Evolutionary conservation across 2,797 vertebrate species (phyloP).

Genomic region (Molossus molossus): DNA sequence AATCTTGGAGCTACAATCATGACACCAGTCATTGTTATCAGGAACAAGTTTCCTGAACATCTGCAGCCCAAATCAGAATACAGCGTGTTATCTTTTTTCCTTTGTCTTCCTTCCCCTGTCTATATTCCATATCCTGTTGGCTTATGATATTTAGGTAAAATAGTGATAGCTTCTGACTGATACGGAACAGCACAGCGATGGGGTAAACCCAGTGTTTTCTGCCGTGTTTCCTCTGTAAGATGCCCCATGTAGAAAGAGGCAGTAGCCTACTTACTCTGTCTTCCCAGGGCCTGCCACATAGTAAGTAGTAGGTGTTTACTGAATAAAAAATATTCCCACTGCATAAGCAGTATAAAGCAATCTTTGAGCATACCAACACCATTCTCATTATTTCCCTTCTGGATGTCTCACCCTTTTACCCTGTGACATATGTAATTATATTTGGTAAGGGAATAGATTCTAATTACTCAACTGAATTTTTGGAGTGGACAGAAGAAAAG

Average conservation of each 20-base stretch:
- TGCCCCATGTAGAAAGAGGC: not conserved
- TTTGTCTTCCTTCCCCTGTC: constrained; percentile 79
- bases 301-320: not conserved
- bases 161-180: constrained; percentile 78
- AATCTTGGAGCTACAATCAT: constrained; percentile 78
- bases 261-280: not conserved
- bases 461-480: constrained; percentile 50
- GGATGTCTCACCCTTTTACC: not conserved
- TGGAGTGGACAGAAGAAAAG: not conserved
- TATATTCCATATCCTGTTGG: constrained; percentile 75
- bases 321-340: not conserved
- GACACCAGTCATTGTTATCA: constrained; percentile 77
- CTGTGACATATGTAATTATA: not conserved
- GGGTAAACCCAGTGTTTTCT: constrained; percentile 52
- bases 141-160: constrained; percentile 81
- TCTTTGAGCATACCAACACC: constrained; percentile 41
- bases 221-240: constrained; percentile 40
- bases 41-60: constrained; percentile 83
- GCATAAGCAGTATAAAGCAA: not conserved
- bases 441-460: not conserved
- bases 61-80: constrained; percentile 77
- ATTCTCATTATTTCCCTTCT: not conserved
- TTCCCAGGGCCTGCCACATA: not conserved
- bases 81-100: constrained; percentile 71
- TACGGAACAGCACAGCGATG: constrained; percentile 52